These are phyloP conservation scores for Alethe castanea DNA, from an alignment of 2,113 vertebrate genomes.

Conservation along the genomic window DNA sequence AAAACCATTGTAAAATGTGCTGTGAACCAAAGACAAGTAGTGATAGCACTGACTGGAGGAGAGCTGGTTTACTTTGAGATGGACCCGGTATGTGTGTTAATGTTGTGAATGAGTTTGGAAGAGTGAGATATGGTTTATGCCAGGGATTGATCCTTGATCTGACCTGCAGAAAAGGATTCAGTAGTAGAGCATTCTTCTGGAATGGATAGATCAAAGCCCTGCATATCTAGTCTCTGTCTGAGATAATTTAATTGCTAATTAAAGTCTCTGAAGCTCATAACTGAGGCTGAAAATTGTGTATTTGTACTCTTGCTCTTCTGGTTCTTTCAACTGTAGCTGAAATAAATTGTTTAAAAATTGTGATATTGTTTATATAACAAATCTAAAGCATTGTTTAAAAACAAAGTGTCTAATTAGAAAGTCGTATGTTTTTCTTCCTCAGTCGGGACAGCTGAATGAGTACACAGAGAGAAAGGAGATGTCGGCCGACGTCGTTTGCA, in stretches of 20 bases:
- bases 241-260: not conserved
- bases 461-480: slow-evolving; percentile 98
- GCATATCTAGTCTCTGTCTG: not conserved
- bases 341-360: not conserved
- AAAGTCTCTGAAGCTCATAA: not conserved
- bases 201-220: not conserved
- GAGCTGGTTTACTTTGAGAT: slow-evolving; percentile 99
- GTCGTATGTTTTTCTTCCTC: not conserved
- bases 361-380: not conserved
- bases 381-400: not conserved
- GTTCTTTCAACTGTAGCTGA: not conserved
- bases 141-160: not conserved
- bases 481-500: slow-evolving; percentile 96
- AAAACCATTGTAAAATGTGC: slow-evolving; percentile 97
- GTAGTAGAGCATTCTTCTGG: not conserved
- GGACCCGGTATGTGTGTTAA: slow-evolving; percentile 86
- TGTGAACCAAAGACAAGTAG: slow-evolving; percentile 98
- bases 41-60: slow-evolving; percentile 95
- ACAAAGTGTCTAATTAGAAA: not conserved
- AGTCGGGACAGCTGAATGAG: slow-evolving; percentile 98
- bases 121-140: not conserved
- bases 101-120: not conserved
- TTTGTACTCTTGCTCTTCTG: not conserved
- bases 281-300: not conserved
- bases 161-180: not conserved